Evolutionary conservation across 2,113 vertebrate genomes (phyloP), one percentile per base, ranked within the genome.

Genomic region (Pavo muticus): DNA sequence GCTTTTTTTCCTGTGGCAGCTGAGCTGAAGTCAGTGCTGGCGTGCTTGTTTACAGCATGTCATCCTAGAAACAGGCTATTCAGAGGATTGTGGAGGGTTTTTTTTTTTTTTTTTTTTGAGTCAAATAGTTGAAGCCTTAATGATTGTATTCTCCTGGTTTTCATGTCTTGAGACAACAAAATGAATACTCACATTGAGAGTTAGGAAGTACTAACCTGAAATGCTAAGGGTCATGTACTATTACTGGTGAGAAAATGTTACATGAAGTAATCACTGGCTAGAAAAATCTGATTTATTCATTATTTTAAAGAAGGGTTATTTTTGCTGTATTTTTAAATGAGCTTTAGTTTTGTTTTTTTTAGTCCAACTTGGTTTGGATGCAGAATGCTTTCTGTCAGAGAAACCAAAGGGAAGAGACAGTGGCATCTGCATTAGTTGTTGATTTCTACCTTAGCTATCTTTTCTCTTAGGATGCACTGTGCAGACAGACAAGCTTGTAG

Each of bases 401-500:
- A 93, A 94, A 80, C 93, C 87, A 90, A 93, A 42, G 87, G 89
- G 88, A 90, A 95, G 83, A 94, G 50, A 95, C 64, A 96, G 88
- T 59, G 94, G 78, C 78, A 94, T 96, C 84, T 95, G 95, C 4
- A 4, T 71, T 87, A 18, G 35, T 6, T 75, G 87, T 94, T 96
- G 92, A 96, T 97, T 97, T 98, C 97, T 97, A 93, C 93, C 82
- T 94, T 78, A 77, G 90, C 94, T 86, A 30, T 94, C 91, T 95
- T 40, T 13, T 35, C 64, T 96, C 40, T 90, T 75, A 64, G 80
- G 56, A 45, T 83, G 67, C 63, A n/a, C n/a, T 3, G 6, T 63
- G 57, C 44, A 88, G 94, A 68, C 54, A 83, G 59, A 70, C 67
- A 60, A 65, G 35, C 75, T 86, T 59, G 82, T 79, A 52, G 91